phyloP scores from a whole-genome alignment of 2,113 vertebrate species.

The Catharus fuscescens region DNA sequence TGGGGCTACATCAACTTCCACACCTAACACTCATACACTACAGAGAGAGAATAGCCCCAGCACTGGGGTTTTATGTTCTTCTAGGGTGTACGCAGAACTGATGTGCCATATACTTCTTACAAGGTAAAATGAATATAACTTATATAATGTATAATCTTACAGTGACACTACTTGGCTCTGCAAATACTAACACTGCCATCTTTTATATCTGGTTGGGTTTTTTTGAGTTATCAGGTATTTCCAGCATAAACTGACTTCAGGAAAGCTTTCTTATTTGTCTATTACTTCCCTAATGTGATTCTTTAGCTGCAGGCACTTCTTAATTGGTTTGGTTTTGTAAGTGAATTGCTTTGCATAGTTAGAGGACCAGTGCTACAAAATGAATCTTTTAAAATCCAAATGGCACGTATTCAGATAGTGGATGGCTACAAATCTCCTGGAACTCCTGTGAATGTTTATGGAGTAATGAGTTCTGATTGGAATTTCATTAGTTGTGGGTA shows the following conservation, averaged over 20 bases:
- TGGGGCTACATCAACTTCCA: background rate
- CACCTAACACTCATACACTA: background rate
- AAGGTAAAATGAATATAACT: background rate
- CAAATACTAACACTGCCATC: background rate
- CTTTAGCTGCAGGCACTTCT: background rate
- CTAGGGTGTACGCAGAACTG: background rate
- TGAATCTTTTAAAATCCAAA: background rate
- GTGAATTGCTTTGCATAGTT: background rate
- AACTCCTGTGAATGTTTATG: background rate
- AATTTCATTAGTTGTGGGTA: background rate
- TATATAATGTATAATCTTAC: background rate
- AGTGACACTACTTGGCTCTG: background rate
- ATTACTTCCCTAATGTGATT: background rate
- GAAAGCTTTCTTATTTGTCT: background rate
- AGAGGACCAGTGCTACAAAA: background rate
- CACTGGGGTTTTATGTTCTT: background rate
- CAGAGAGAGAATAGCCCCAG: background rate
- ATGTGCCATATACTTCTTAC: background rate
- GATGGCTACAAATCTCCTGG: background rate
- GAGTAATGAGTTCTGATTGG: background rate
- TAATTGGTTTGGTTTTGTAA: conserved; percentile 32
- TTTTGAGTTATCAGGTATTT: background rate
- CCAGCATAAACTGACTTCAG: background rate
- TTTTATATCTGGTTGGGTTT: background rate
- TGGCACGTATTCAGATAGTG: background rate